Conservation (phyloP, 2,113 vertebrate genomes). For the Perca fluviatilis region DNA sequence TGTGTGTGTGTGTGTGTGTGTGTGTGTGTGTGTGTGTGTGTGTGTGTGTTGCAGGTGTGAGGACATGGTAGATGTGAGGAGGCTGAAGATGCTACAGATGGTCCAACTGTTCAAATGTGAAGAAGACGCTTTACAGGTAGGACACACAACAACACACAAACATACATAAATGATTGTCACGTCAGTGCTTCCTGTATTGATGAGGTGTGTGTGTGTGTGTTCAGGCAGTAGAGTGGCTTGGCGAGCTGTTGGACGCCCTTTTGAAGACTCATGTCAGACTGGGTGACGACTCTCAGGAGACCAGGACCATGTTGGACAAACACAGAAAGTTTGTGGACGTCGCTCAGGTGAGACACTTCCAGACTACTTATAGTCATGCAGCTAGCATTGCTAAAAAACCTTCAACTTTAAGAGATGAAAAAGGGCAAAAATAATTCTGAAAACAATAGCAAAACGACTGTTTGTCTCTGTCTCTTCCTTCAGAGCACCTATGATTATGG, state of each 20-base stretch:
- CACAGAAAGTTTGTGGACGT: conserved; percentile 99
- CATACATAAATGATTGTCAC: too few relatives aligned
- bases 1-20: conserved; percentile 19
- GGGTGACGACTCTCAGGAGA: conserved; percentile 95
- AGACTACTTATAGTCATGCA: too few relatives aligned
- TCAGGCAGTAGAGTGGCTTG: conserved; percentile 97
- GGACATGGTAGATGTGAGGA: conserved; percentile 86
- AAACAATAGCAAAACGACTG: not conserved
- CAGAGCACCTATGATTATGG: conserved; percentile 99
- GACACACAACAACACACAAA: not conserved
- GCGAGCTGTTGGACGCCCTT: conserved; percentile 95
- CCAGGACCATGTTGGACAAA: conserved; percentile 96
- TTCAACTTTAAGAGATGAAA: not conserved
- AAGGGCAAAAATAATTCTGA: too few relatives aligned
- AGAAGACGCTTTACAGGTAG: conserved; percentile 90
- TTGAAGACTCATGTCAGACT: conserved; percentile 95
- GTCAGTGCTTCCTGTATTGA: not conserved
- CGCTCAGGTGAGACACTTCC: conserved; percentile 87
- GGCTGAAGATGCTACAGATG: conserved; percentile 99
- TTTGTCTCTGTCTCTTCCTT: not conserved
- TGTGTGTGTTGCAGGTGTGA: conserved; percentile 81
- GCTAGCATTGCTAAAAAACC: too few relatives aligned
- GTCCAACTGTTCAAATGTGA: conserved; percentile 99
- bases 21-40: conserved; percentile 10
- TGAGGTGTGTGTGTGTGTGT: conserved; percentile 14